Base-by-base conservation (phyloP, 2,888 invertebrate species). In the Sicus ferrugineus region DNA sequence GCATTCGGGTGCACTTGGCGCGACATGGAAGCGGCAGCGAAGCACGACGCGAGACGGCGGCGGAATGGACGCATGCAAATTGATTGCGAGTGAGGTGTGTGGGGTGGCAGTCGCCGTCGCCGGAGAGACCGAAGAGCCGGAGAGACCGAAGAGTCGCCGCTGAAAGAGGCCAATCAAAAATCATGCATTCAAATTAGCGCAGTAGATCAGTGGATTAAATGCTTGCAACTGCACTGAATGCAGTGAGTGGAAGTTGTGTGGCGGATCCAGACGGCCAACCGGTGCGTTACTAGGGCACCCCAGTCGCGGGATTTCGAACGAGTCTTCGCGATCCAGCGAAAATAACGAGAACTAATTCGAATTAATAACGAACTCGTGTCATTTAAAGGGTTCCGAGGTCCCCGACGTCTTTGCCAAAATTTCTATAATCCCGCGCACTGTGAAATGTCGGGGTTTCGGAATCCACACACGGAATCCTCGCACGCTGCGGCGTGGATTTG, bases 51-150 rank as follows among this genome's bases (percentile, higher is more conserved):
- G n/a, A n/a, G n/a, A n/a, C n/a, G n/a, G 14, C 63, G 0, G 50
- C 14, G 19, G 34, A 64, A 64, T 48, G 31, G 30, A 48, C 48
- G 30, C 30, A 64, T 48, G 63, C 63, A 50, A 64, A 50, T 48
- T 64, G 63, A 64, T 64, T 64, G 28, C 50, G 63, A 64, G 50
- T 64, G 63, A 64, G 14, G 19, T 23, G 61, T 7, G 21, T 21
- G 3, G n/a, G 14, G 50, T 6, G n/a, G 28, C 26, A 30, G 19
- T 7, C 2, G 50, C 11, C 21, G 50, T n/a, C 19, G n/a, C n/a
- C n/a, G 34, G 21, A 21, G 19, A n/a, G 50, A 9, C 23, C 4
- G 23, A 9, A n/a, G 30, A 14, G 5, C 16, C 1, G 31, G 31
- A 14, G 16, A n/a, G 31, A 34, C 58, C 2, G 56, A 26, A 30